A percentile compares a stretch with the other conserved stretches of the same genome.
phyloP scores from a whole-genome alignment of 2,113 vertebrate genomes.

The Pedionomus torquatus region DNA sequence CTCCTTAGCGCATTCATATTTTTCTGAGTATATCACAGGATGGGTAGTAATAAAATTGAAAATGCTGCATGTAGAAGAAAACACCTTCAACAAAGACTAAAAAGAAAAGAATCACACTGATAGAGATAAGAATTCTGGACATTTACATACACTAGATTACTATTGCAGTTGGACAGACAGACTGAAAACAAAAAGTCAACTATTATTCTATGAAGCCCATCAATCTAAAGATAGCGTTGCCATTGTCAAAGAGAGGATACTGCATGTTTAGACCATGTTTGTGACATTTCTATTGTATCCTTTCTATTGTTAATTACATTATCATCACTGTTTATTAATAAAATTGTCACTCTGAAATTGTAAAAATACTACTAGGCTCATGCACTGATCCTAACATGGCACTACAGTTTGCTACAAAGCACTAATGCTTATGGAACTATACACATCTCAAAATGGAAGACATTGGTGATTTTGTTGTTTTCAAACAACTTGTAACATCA shows the following conservation, averaged over 20 bases:
- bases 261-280: constrained; percentile 67
- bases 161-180: background rate
- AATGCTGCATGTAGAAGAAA: background rate
- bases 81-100: background rate
- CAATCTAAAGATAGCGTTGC: constrained; percentile 47
- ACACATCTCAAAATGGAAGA: constrained; percentile 99
- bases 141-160: background rate
- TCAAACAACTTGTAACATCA: constrained; percentile 98
- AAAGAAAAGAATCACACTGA: background rate
- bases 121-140: background rate
- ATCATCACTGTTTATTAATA: constrained; percentile 69
- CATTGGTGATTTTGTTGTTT: constrained; percentile 99
- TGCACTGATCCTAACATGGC: constrained; percentile 93
- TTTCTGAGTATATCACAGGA: background rate
- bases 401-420: constrained; percentile 92
- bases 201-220: constrained; percentile 19
- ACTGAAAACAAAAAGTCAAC: background rate
- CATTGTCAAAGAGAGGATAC: constrained; percentile 74
- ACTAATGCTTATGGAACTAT: constrained; percentile 98
- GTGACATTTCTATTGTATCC: constrained; percentile 54
- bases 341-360: constrained; percentile 76
- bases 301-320: constrained; percentile 71
- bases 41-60: background rate
- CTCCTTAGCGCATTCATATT: background rate
- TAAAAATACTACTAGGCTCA: constrained; percentile 93